These are phyloP conservation scores for Strongylocentrotus purpuratus DNA, from an alignment of 35 echinoderm and acorn worm species.

Conservation along the genomic window DNA sequence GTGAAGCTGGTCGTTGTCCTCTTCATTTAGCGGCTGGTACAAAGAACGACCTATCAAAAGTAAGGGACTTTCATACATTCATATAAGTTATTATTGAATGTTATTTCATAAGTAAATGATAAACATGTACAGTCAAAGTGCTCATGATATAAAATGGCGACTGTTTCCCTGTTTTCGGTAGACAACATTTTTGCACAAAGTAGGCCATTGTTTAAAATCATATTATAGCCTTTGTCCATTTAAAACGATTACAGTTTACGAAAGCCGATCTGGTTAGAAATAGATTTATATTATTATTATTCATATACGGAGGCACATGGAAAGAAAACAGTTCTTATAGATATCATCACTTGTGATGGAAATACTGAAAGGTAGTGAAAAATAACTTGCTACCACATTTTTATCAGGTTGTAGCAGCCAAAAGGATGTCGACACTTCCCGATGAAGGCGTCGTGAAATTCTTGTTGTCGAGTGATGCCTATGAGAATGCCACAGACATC, in stretches of 20 bases:
- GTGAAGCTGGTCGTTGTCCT: not conserved
- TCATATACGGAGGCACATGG: too few relatives aligned
- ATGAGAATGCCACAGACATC: constrained; percentile 15
- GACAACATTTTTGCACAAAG: too few relatives aligned
- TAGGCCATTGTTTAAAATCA: too few relatives aligned
- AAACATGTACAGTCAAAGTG: too few relatives aligned
- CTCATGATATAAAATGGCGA: too few relatives aligned
- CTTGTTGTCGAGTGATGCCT: not conserved
- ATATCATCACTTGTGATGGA: too few relatives aligned
- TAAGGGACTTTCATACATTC: not conserved
- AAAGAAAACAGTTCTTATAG: too few relatives aligned
- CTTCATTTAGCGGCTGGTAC: constrained; percentile 29
- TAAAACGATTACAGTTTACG: too few relatives aligned
- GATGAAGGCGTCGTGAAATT: not conserved
- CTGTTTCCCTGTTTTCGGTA: too few relatives aligned
- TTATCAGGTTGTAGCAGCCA: not conserved
- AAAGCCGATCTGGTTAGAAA: too few relatives aligned
- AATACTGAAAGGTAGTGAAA: not conserved
- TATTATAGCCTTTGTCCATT: too few relatives aligned
- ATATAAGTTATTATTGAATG: not conserved
- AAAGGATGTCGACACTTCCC: not conserved
- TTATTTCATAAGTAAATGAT: not conserved
- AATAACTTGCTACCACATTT: not conserved
- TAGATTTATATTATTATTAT: too few relatives aligned
- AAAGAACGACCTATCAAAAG: not conserved